Base-by-base conservation (phyloP, 1,140 invertebrate species). In the Drosophila varians region DNA sequence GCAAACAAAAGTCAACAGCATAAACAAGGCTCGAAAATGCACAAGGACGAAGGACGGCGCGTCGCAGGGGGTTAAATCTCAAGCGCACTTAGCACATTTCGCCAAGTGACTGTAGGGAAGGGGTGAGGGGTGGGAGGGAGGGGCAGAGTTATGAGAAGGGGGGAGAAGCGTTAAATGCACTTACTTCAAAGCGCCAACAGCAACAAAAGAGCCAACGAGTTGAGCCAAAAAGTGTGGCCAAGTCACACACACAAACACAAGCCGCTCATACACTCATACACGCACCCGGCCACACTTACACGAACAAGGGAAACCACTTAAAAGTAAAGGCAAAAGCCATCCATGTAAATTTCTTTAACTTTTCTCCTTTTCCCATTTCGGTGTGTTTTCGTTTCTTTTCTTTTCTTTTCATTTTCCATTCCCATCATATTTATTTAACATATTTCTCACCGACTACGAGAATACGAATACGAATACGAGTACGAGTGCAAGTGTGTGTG, bases 241-340 rank as follows among this genome's bases (percentile, higher is more conserved):
- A 78, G 56, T 46, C 74, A 72, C 45, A 72, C 45, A 72, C 34
- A 72, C 74, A 77, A 18, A 72, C 42, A 34, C 56, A 38, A 68
- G 54, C 28, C 34, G 12, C 45, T n/a, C n/a, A n/a, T n/a, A 38
- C 4, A 48, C 66, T 62, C 58, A 55, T 31, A 64, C 38, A 46
- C 38, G 43, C n/a, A 49, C 38, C 64, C 48, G 54, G 28, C 9
- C 16, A 28, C 42, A 52, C 68, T 55, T 28, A 19, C 53, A 75
- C 46, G 45, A 79, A 79, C 76, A 79, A 79, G 76, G 76, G 76
- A 79, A 79, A 79, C 76, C 76, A 79, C 76, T 79, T 79, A 79
- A 79, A 79, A 79, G 76, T 74, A 79, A 79, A 79, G 70, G 47
- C 69, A 72, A 79, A 77, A 78, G 58, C 75, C 62, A 78, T 57